Base-by-base conservation (phyloP, 2,888 invertebrate species). In the Athalia cordata region DNA sequence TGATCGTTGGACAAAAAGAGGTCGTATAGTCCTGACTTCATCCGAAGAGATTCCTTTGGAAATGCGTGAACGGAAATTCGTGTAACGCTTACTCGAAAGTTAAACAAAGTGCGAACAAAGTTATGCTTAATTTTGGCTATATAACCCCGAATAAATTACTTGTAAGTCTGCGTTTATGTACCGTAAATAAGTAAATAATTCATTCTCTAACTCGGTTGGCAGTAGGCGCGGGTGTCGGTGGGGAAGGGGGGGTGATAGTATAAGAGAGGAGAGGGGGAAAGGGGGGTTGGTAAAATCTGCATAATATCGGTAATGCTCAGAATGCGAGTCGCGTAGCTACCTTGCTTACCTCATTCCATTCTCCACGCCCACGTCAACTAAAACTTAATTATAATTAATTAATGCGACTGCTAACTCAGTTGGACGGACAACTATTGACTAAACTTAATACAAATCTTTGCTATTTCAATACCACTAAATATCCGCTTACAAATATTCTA, bases 341-440 rank as follows among this genome's bases (percentile, higher is more conserved):
- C 85, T 83, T 80, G 82, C 84, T 86, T 79, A 77, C 91, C 89
- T 89, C 89, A 87, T 89, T 87, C 87, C 86, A 81, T 80, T 81
- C 83, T 78, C 84, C 84, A 83, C 87, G 85, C 86, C 86, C 92
- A 92, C 93, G 93, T 93, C 93, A 93, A 94, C 94, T 94, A 94
- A 94, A 94, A 94, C 94, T 94, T 94, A 94, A 94, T 95, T 94
- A 94, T 94, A 94, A 94, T 95, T 94, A 94, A 94, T 94, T 94
- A 94, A 94, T 93, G 93, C 93, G 93, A 93, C 93, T 93, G 93
- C 93, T 85, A 87, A 87, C 86, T 85, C 84, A 84, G 84, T 85
- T 83, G 85, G 84, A 84, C 81, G 88, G 85, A 88, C 85, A 87
- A 87, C 86, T 88, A 88, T 88, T 88, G 87, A 84, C 87, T 75